Base-by-base conservation (phyloP, 1,140 invertebrate species). In the Drosophila orena region DNA sequence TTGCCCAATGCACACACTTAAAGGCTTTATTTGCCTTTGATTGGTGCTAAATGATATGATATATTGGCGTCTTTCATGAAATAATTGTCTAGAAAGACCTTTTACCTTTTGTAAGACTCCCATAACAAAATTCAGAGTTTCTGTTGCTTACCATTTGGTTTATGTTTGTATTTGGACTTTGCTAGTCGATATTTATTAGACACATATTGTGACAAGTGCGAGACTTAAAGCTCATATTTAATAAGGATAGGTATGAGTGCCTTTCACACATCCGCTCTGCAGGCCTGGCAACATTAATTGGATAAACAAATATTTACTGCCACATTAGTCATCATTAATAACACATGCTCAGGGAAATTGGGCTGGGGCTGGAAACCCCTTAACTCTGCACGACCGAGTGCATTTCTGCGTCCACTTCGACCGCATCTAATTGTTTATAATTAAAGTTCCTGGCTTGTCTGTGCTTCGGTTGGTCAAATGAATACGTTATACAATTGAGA, bases 231-330 rank as follows among this genome's bases (percentile, higher is more conserved):
- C 24, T n/a, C 14, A 38, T 22, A 30, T 44, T 10, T 7, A 8
- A 20, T 34, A 22, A 27, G 43, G 5, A 37, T 50, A 27, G 40
- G 37, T 27, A 35, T 44, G 8, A 42, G 38, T 20, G 57, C 40
- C 61, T 61, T 84, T 85, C 61, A 64, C 72, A 85, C 73, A 65
- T 57, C 37, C 62, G 6, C 35, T 57, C 11, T 15, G 4, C 43
- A 69, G 38, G 50, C 44, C 50, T 5, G 35, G 42, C 60, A 59
- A 77, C 56, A 57, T 55, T 52, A 84, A 85, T 80, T 76, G 64
- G 79, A 84, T 80, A 76, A 85, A 58, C 81, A 80, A 85, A 84
- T 85, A 81, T 86, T 81, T 81, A 70, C 83, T 60, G 56, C 42
- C 44, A 44, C 81, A 86, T 86, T 86, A 86, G 64, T 85, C 81